Evolutionary conservation across 2,113 vertebrate species (phyloP).

Genomic region (Gallinago undulata): DNA sequence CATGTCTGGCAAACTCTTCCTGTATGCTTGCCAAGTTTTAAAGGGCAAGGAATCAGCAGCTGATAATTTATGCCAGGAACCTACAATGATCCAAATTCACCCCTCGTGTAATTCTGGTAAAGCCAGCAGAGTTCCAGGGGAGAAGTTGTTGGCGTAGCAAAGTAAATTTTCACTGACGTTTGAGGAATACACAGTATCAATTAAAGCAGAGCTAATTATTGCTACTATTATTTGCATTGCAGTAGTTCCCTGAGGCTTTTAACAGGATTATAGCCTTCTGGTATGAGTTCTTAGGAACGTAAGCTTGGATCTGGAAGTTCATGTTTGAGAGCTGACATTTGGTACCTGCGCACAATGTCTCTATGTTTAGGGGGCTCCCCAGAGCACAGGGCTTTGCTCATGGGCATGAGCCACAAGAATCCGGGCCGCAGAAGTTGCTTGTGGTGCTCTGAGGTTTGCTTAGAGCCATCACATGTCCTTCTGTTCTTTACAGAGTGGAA

Average conservation of each 20-base stretch:
- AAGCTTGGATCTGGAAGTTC: background rate
- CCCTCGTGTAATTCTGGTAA: constrained; percentile 54
- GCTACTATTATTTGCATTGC: constrained; percentile 67
- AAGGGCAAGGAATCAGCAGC: constrained; percentile 59
- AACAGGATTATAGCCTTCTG: constrained; percentile 48
- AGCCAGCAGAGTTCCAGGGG: constrained; percentile 57
- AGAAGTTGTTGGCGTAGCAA: constrained; percentile 56
- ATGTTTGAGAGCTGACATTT: background rate
- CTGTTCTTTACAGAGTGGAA: background rate
- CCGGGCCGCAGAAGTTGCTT: background rate
- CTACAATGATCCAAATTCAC: constrained; percentile 54
- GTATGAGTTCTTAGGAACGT: background rate
- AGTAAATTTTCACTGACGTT: constrained; percentile 63
- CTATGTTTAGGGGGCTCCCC: background rate
- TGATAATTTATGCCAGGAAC: constrained; percentile 62
- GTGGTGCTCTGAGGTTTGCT: background rate
- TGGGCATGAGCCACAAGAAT: background rate
- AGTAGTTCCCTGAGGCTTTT: constrained; percentile 38
- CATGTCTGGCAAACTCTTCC: constrained; percentile 59
- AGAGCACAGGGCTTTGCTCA: background rate
- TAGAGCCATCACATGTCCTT: background rate
- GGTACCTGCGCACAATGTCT: background rate
- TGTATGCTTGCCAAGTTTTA: constrained; percentile 61
- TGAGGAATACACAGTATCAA: constrained; percentile 65
- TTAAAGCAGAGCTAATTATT: constrained; percentile 68